These are phyloP conservation scores for Sepiola atlantica DNA, from an alignment of 2,888 invertebrate species.

Conservation along the genomic window DNA sequence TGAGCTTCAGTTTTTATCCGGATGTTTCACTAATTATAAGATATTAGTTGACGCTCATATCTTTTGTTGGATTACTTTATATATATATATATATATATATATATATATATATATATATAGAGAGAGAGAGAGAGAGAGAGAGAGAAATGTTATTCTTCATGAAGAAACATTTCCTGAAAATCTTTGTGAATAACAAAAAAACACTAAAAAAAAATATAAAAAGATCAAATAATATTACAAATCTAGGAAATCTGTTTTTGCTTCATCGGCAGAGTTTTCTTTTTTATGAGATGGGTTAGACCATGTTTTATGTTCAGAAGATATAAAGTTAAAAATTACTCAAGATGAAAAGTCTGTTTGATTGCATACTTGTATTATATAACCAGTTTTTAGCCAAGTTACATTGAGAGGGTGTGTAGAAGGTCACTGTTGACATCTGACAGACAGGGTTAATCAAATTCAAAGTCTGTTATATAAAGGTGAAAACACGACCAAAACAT, in stretches of 20 bases:
- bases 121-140: not conserved
- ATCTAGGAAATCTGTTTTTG: not conserved
- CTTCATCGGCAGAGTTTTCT: not conserved
- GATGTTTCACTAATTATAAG: too few species aligned
- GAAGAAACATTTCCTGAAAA: not conserved
- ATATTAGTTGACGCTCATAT: too few species aligned
- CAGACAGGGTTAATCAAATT: not conserved
- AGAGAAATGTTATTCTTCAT: too few species aligned
- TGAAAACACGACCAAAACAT: not conserved
- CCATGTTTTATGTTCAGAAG: not conserved
- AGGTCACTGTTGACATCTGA: slow-evolving; percentile 1
- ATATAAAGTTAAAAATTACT: not conserved
- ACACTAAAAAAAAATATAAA: not conserved
- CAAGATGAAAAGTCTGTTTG: not conserved
- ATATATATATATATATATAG: not conserved
- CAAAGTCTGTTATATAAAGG: not conserved
- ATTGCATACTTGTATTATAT: not conserved
- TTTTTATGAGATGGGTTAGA: not conserved
- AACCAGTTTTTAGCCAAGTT: not conserved
- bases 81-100: too few species aligned
- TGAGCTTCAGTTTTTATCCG: too few species aligned
- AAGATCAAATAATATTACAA: not conserved
- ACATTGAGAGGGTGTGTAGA: not conserved
- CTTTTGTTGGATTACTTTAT: too few species aligned
- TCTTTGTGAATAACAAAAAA: not conserved